Evolutionary conservation across 2,888 invertebrate species (phyloP).

Genomic region (Embidobia sp.): DNA sequence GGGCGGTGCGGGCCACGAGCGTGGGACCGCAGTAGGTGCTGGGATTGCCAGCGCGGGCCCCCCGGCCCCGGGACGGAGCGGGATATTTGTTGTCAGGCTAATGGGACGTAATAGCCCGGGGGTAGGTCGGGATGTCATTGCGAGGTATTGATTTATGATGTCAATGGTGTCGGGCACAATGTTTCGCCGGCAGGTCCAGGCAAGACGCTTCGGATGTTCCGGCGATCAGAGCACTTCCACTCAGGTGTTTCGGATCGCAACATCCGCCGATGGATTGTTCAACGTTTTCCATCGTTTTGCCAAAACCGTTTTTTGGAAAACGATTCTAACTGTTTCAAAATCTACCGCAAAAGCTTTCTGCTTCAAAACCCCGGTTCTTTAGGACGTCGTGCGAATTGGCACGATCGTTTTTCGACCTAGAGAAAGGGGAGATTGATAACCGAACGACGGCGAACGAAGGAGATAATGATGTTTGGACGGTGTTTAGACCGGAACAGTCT

Average conservation of each 20-base stretch:
- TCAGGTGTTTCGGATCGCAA: too few species aligned
- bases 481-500: slow-evolving; percentile 29
- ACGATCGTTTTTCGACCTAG: slow-evolving; percentile 23
- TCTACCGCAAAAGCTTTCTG: too few species aligned
- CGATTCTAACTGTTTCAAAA: too few species aligned
- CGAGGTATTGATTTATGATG: slow-evolving; percentile 54
- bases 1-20: too few species aligned
- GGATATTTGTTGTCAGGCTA: slow-evolving; percentile 40
- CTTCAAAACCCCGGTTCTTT: too few species aligned
- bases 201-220: slow-evolving; percentile 39
- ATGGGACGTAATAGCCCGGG: slow-evolving; percentile 42
- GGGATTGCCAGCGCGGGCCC: too few species aligned
- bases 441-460: slow-evolving; percentile 10
- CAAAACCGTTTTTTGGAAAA: too few species aligned
- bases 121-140: slow-evolving; percentile 49
- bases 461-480: slow-evolving; percentile 35
- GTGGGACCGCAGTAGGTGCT: too few species aligned
- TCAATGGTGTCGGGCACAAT: slow-evolving; percentile 33
- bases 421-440: slow-evolving; percentile 32
- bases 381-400: slow-evolving; percentile 20
- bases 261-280: too few species aligned
- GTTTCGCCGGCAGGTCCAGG: slow-evolving; percentile 30
- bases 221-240: too few species aligned
- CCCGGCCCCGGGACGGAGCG: slow-evolving; percentile 18
- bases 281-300: too few species aligned